A percentile compares a stretch with the other conserved stretches of the same genome.
Evolutionary conservation across 2,888 invertebrate species (phyloP).

Genomic region (Spodoptera littoralis): DNA sequence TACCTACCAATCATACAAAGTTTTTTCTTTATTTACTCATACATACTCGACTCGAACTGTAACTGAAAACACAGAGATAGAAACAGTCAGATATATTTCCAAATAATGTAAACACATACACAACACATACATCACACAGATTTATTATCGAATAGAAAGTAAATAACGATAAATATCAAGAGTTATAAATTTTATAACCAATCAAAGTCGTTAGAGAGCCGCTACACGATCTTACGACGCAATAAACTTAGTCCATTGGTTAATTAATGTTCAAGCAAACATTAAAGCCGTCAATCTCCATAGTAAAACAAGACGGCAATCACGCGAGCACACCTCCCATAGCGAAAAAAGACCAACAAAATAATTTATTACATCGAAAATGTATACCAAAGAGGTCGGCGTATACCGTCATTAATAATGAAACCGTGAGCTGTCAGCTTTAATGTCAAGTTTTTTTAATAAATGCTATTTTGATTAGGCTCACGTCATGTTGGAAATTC

Average conservation of each 20-base stretch:
- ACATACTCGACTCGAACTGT: background rate
- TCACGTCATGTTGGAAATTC: constrained; percentile 89
- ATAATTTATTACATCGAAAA: constrained; percentile 83
- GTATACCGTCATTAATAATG: constrained; percentile 83
- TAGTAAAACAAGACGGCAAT: constrained; percentile 77
- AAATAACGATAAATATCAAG: constrained; percentile 59
- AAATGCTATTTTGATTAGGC: constrained; percentile 90
- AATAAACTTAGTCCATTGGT: constrained; percentile 78
- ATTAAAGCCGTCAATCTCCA: constrained; percentile 83
- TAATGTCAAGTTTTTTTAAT: constrained; percentile 86
- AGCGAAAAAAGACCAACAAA: constrained; percentile 75
- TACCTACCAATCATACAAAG: constrained; percentile 76
- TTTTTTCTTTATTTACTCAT: constrained; percentile 56
- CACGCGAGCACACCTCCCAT: constrained; percentile 77
- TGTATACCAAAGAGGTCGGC: constrained; percentile 70
- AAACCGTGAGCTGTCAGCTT: constrained; percentile 87
- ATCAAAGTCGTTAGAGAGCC: constrained; percentile 70
- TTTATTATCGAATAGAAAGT: constrained; percentile 49
- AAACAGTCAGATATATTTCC: constrained; percentile 1
- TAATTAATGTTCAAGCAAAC: constrained; percentile 83
- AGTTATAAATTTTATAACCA: constrained; percentile 70
- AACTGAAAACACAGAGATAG: constrained; percentile 1
- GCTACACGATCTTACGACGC: constrained; percentile 71
- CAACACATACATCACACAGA: constrained; percentile 36
- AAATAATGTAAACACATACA: constrained; percentile 19